These are phyloP conservation scores for Hemicordylus capensis DNA, from an alignment of 2,113 vertebrate species.

Conservation along the genomic window DNA sequence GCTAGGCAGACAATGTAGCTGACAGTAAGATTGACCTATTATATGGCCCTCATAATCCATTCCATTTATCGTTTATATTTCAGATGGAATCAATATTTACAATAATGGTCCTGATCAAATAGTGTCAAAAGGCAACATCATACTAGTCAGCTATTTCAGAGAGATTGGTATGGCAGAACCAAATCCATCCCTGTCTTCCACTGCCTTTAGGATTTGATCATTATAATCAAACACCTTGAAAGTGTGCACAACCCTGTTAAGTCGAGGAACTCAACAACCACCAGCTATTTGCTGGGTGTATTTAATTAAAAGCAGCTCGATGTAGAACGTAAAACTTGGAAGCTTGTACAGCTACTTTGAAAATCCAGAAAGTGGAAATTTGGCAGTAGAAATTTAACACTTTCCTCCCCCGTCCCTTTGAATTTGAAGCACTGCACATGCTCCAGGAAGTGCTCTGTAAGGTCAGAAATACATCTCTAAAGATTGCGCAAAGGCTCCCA, in stretches of 20 bases:
- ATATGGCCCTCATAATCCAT: background rate
- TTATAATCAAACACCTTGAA: background rate
- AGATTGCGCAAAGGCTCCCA: too few species aligned
- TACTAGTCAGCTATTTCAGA: background rate
- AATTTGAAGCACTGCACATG: too few species aligned
- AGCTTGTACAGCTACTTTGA: too few species aligned
- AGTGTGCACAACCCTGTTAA: background rate
- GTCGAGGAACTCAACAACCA: background rate
- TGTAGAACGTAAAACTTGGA: too few species aligned
- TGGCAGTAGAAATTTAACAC: background rate
- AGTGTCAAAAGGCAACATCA: background rate
- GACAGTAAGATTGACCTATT: background rate
- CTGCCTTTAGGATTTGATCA: background rate
- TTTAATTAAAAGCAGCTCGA: too few species aligned
- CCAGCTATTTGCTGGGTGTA: background rate
- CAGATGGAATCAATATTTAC: background rate
- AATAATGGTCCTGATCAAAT: background rate
- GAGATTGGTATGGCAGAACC: background rate
- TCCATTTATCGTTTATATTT: background rate
- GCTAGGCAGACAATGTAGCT: background rate
- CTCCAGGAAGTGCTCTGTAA: too few species aligned
- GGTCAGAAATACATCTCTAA: too few species aligned
- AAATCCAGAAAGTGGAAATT: background rate
- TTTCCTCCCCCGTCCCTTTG: background rate
- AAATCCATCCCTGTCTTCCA: background rate